Base-by-base conservation (phyloP, 1,140 invertebrate species). In the Eciton burchellii region DNA sequence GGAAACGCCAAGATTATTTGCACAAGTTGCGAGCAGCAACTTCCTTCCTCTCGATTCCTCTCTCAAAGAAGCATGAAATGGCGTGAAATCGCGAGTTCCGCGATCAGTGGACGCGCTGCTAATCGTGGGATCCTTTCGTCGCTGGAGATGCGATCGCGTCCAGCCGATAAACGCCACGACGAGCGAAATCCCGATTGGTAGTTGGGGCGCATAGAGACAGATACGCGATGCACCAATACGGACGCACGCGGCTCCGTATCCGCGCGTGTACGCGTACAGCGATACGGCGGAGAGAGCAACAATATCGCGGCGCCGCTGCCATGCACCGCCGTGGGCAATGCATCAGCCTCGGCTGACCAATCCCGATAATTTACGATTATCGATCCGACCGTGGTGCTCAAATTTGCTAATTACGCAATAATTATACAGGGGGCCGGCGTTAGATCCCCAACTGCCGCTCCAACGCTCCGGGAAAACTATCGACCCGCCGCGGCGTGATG, bases 381-480 rank as follows among this genome's bases (percentile, higher is more conserved):
- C 88, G 88, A 89, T 89, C 88, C 79, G 85, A n/a, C 86, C 87
- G 85, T 89, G 88, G 88, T 86, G 88, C 85, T 89, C 88, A 89
- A 89, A 89, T 89, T 89, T 89, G 88, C 88, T 89, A 89, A 89
- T 89, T 89, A 89, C 88, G 85, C 85, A 89, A 89, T 89, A 89
- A 89, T 89, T 89, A 89, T 88, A 89, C 88, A 35, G 35, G 88
- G 49, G 49, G 77, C 81, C 88, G 83, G 85, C 85, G 86, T 89
- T 86, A 88, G 87, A 88, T 88, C 52, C 74, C 60, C 52, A 77
- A 87, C 72, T 77, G 29, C 12, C 63, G 52, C 65, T 65, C 45
- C 29, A n/a, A 16, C 62, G 14, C 49, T n/a, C 41, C 82, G n/a
- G 70, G 19, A 41, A 76, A 88, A 62, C 5, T 45, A 76, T 84